A percentile compares a stretch with the other conserved stretches of the same genome.
Conservation (phyloP, 2,888 invertebrate species). For the Zonitis immaculata region DNA sequence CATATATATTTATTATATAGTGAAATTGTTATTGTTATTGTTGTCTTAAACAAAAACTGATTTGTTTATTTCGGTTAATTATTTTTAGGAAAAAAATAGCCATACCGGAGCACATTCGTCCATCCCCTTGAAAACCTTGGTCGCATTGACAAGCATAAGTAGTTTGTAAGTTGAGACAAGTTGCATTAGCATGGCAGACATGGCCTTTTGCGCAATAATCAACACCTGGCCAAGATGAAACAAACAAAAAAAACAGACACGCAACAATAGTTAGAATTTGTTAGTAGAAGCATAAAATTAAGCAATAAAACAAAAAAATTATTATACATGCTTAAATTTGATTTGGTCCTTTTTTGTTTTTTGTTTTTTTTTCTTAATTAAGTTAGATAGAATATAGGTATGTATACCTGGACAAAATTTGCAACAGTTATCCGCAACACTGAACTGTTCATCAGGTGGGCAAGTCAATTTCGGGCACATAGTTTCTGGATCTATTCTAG, state of each 20-base stretch:
- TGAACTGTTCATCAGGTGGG: conserved; percentile 70
- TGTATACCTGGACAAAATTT: conserved; percentile 77
- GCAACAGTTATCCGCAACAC: conserved; percentile 82
- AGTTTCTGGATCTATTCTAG: conserved; percentile 64
- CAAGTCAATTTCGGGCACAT: conserved; percentile 76
- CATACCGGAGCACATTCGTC: conserved; percentile 70
- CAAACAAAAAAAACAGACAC: conserved; percentile 8
- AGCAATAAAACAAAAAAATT: neutral
- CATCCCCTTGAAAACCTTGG: conserved; percentile 85
- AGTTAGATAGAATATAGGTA: neutral
- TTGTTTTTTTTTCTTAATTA: neutral
- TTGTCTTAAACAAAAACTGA: too few species aligned
- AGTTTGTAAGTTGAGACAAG: conserved; percentile 86
- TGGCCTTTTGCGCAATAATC: conserved; percentile 87
- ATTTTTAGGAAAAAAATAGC: conserved; percentile 10
- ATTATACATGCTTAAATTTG: neutral
- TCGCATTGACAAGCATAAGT: conserved; percentile 89
- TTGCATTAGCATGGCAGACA: conserved; percentile 84
- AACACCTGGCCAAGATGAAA: conserved; percentile 57
- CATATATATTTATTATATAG: conserved; percentile 8
- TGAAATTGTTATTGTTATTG: too few species aligned
- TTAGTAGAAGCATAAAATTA: conserved; percentile 25
- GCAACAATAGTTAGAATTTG: conserved; percentile 25
- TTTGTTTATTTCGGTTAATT: conserved; percentile 7
- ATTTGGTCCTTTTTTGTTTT: neutral